Conservation (phyloP, 2,797 vertebrate species). For the Eutrigla gurnardus region DNA sequence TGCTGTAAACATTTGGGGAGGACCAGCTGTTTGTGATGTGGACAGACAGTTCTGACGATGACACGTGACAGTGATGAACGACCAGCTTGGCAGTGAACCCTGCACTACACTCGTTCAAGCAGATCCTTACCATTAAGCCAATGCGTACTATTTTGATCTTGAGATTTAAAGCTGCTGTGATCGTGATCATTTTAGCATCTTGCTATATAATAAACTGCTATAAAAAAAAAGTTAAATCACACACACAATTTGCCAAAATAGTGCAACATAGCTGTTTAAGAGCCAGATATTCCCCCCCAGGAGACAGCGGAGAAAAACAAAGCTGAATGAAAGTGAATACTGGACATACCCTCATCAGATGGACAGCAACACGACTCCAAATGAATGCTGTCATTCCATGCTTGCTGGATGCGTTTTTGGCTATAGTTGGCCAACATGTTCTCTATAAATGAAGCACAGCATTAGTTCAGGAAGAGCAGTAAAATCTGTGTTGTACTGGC, state of each 20-base stretch:
- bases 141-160: too few relatives aligned
- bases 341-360: background rate
- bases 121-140: too few relatives aligned
- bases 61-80: slow-evolving; percentile 26
- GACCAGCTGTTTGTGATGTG: background rate
- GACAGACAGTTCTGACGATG: slow-evolving; percentile 20
- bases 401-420: background rate
- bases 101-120: too few relatives aligned
- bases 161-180: too few relatives aligned
- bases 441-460: background rate
- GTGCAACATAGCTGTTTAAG: too few relatives aligned
- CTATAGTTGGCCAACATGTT: background rate
- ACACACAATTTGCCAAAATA: too few relatives aligned
- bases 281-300: slow-evolving; percentile 7
- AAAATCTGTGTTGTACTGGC: background rate
- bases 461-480: background rate
- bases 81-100: slow-evolving; percentile 23
- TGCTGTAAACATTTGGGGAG: slow-evolving; percentile 41
- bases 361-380: background rate
- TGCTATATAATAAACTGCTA: background rate
- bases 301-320: background rate
- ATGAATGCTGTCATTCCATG: background rate
- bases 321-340: background rate
- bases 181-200: too few relatives aligned
- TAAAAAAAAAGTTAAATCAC: background rate